Base-by-base conservation (phyloP, 2,888 invertebrate genomes). In the Pherbina coryleti region DNA sequence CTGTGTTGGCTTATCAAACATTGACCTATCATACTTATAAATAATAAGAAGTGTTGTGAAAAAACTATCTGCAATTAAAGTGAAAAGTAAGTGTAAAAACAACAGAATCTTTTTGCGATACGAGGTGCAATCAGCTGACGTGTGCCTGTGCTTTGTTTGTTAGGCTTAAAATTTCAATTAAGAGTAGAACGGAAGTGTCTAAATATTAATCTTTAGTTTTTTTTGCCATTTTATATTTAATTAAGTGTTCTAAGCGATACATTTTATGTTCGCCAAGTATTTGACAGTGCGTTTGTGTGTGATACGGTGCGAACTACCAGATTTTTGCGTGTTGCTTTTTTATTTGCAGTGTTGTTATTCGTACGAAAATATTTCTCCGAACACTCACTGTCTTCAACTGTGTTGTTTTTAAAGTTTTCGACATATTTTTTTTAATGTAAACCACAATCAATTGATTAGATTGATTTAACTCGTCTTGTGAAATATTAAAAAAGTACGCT, bases 371-470 rank as follows among this genome's bases (percentile, higher is more conserved):
- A 44, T 44, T 11, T 14, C 11, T 14, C 31, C 2, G 7, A 53
- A 55, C 34, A 75, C 77, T 77, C 44, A 77, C 77, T 28, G 53
- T 73, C 57, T 72, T 72, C 31, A 51, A n/a, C 66, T 77, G 77
- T 11, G 72, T 34, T 51, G 64, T 66, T 77, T 72, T 77, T 49
- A 22, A 5, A 22, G 66, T 77, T 66, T 72, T 66, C 28, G 77
- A 77, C 77, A 77, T n/a, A n/a, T n/a, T 77, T 76, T 57, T 67
- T n/a, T 67, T 67, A 25, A 22, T 76, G 2, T 19, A 0, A 75
- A 3, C 0, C 11, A 5, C 49, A 49, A 49, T 49, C 22, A 55
- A 9, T 34, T 3, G 1, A 25, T 22, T 19, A 28, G 22, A 53
- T 55, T 71, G 19, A 55, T 71, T 66, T 34, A 7, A 31, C 28